Base-by-base conservation (phyloP, 2,797 vertebrate genomes). In the Falco naumanni region DNA sequence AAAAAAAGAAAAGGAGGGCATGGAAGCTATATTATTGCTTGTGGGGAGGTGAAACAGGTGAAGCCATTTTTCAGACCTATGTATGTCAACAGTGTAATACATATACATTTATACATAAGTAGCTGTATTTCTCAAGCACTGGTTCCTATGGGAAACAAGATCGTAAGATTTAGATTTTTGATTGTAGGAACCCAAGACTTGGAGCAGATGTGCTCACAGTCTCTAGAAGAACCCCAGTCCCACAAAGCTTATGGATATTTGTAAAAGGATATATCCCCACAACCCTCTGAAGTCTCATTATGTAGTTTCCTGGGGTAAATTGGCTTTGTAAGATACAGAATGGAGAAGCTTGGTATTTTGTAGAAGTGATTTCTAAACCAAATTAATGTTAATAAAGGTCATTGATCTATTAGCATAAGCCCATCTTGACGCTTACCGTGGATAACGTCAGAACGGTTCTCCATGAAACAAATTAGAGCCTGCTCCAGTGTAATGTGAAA, bases 61-160 rank as follows among this genome's bases (percentile, higher is more conserved):
- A 8, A 43, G 76, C n/a, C 11, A 28, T 31, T 39, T 87, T 76
- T 79, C 34, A 89, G 28, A 50, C 37, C 29, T n/a, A 0, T 20
- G 1, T 25, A 7, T 59, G 29, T 13, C 79, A 85, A 51, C 15
- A 68, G 37, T 17, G 37, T 56, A 70, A 37, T 37, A 59, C 21
- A n/a, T 20, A 18, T 26, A 16, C 10, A 28, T n/a, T 71, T 66
- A 29, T 20, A 53, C 33, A 21, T 0, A 24, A 34, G 74, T n/a
- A 41, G 8, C 19, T 28, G 25, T 7, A 45, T 47, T 72, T 75
- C 39, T 78, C 57, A 39, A 65, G 41, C 16, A 34, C 10, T 0
- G 0, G 33, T 41, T 90, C 48, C 69, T 41, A 1, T 0, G 4
- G 74, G 33, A 71, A 78, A 66, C 25, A 18, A 48, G 47, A 56